Base-by-base conservation (phyloP, 1,140 invertebrate genomes). In the Anagrus nilaparvatae region DNA sequence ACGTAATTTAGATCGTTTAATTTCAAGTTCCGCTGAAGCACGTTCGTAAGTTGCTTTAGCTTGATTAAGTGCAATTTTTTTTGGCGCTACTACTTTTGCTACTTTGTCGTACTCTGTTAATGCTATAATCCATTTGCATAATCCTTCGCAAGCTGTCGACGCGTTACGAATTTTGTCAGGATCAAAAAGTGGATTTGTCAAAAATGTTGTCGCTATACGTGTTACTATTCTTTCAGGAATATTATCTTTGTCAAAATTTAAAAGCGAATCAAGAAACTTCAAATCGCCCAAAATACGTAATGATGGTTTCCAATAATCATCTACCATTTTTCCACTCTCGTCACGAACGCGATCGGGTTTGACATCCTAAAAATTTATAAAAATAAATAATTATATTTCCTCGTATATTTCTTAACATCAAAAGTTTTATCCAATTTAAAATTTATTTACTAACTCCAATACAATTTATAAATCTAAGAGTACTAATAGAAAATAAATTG, bases 251-350 rank as follows among this genome's bases (percentile, higher is more conserved):
- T 97, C 89, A 55, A 82, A 96, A 39, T 79, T 77, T 18, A 89
- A 76, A 6, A 96, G 64, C 29, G 76, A 75, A 33, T 87, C 81
- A 6, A 95, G 61, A 59, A 97, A 96, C 52, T 84, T 87, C 55
- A 94, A 85, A 54, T 96, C 92, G 35, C 86, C 87, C 0, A 97
- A 70, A 7, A 96, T 56, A 55, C 86, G 84, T 53, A 95, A 88
- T 0, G 89, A 93, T 0, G 91, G 81, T 3, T 83, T 86, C 92
- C 92, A 97, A 61, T 84, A 97, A 55, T 97, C 94, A 44, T 95
- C 88, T 0, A 88, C 64, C 2, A 72, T 79, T 40, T 43, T 44
- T 9, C 58, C 56, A 17, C 75, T 76, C 50, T 90, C 80, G 45
- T 87, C 89, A 4, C 80, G 79, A 31, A 89, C 74, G 56, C 81